Percentiles rank a stretch among this genome's conserved stretches.
phyloP scores from a whole-genome alignment of 2,113 vertebrate genomes.

The Dolichallabes microphthalmus region DNA sequence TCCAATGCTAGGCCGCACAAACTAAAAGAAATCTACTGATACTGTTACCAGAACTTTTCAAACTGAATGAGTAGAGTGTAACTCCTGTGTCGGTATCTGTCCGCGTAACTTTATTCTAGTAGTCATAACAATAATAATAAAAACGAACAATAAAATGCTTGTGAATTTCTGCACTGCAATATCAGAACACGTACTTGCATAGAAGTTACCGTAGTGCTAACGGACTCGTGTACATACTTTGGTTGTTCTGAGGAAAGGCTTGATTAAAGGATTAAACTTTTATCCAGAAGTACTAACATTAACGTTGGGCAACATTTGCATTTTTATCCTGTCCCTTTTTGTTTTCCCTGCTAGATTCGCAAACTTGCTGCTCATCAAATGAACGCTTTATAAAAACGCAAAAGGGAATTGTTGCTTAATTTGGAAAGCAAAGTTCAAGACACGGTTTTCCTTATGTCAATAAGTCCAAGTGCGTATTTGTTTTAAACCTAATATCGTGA shows the following conservation, averaged over 20 bases:
- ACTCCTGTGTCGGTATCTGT: constrained; percentile 28
- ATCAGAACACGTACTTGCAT: constrained; percentile 27
- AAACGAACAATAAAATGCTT: constrained; percentile 1
- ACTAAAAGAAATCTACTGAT: not conserved
- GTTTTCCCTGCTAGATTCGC: not conserved
- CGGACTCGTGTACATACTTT: constrained; percentile 40
- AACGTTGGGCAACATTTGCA: not conserved
- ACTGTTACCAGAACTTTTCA: constrained; percentile 1
- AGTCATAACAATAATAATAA: not conserved
- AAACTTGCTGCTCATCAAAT: not conserved
- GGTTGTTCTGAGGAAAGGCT: constrained; percentile 16
- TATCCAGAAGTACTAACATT: not conserved
- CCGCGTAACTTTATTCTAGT: not conserved
- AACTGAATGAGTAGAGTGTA: not conserved
- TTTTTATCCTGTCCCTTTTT: not conserved
- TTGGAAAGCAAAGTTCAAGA: not conserved
- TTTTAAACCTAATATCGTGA: not conserved
- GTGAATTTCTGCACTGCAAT: constrained; percentile 15
- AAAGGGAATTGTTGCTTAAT: not conserved
- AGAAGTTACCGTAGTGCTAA: constrained; percentile 33
- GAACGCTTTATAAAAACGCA: not conserved
- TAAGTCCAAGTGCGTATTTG: not conserved
- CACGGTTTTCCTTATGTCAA: not conserved
- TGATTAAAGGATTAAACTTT: not conserved
- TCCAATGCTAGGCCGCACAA: not conserved